A percentile compares a stretch with the other conserved stretches of the same genome.
Evolutionary conservation across 2,797 vertebrate species (phyloP).

Genomic region (Sparidentex hasta): DNA sequence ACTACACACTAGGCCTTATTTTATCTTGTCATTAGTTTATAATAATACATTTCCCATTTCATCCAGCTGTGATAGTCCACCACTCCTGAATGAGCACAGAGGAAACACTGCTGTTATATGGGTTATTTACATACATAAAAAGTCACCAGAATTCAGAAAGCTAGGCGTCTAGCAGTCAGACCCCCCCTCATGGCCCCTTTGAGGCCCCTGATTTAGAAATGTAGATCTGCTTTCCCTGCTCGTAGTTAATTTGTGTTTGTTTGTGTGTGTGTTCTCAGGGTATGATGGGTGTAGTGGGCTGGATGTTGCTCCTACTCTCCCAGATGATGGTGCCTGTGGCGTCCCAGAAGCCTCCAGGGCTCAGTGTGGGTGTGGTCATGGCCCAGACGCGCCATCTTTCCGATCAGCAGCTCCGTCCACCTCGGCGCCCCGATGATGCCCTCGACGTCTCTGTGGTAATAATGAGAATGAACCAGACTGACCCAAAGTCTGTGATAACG

Average conservation of each 20-base stretch:
- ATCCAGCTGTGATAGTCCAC: no score
- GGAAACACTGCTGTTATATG: not conserved
- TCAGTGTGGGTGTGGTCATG: constrained; percentile 97
- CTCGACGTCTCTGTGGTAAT: constrained; percentile 93
- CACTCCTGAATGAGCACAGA: no score
- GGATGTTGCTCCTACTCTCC: constrained; percentile 82
- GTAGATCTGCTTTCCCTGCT: not conserved
- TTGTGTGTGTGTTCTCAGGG: constrained; percentile 59
- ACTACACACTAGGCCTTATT: no score
- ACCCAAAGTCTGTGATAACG: constrained; percentile 98
- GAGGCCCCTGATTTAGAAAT: not conserved
- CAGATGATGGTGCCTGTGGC: constrained; percentile 79
- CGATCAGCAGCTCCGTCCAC: constrained; percentile 90
- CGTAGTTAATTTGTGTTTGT: not conserved
- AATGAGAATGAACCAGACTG: constrained; percentile 96
- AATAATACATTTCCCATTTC: no score
- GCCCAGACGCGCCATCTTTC: constrained; percentile 91
- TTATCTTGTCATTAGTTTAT: no score
- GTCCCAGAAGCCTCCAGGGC: constrained; percentile 92
- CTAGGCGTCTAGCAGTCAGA: not conserved
- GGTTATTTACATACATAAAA: not conserved
- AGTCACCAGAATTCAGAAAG: not conserved
- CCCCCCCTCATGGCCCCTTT: not conserved
- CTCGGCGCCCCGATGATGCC: constrained; percentile 89
- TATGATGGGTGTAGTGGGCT: constrained; percentile 82